Evolutionary conservation across 2,888 invertebrate genomes (phyloP), one percentile per base, ranked within the genome.

Genomic region (Lithophane leautieri): DNA sequence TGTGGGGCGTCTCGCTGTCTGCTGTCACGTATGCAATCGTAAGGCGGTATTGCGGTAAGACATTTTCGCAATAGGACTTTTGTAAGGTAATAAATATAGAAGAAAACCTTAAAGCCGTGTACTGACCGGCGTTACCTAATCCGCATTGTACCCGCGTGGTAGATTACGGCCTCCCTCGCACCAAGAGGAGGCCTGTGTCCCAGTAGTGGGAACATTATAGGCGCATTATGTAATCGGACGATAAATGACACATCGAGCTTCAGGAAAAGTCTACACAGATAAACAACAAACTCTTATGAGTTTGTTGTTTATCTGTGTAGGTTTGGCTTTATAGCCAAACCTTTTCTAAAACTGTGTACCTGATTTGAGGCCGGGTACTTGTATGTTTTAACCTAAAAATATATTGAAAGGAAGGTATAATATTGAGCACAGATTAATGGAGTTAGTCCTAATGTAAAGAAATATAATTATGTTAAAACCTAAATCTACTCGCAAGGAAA

Each of bases 1-100:
- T 75, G 79, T 67, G 56, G 62, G 94, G 93, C 94, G 94, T 88
- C 94, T 92, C 81, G 90, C 91, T 92, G 94, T 94, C 94, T 94
- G 85, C 86, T 84, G 89, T 91, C 94, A 94, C 93, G 93, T 93
- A 93, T 88, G 84, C 89, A 88, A 62, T 72, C 74, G 76, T 75
- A 47, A 76, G 8, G 47, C 47, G 65, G n/a, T 47, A 76, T 80
- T 70, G 70, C 62, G 34, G 50, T 9, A n/a, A 19, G 47, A 78
- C 58, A 22, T 16, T 58, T 47, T 66, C 7, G n/a, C 19, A n/a
- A 56, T 52, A 52, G 14, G 9, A 25, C 7, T 14, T 56, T 56
- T 25, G 14, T 7, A 25, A 14, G 4, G n/a, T 54, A 56, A 56
- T 14, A 56, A 56, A 56, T 56, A 56, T 56, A 56, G 25, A 56